Base-by-base conservation (phyloP, 35 echinoderm and acorn worm genomes). In the Amphiura filiformis region DNA sequence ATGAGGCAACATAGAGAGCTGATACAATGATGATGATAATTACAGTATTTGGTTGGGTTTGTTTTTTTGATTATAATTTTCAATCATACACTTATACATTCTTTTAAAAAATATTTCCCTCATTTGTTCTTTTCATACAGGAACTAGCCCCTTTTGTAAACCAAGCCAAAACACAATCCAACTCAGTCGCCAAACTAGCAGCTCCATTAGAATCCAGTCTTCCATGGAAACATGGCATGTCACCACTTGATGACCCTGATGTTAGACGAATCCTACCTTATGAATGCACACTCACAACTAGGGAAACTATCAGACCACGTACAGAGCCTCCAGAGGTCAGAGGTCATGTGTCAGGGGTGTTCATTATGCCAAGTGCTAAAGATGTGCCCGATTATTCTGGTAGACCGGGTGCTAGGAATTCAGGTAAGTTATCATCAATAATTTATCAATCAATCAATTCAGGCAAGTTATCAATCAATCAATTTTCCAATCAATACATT, bases 331-430 rank as follows among this genome's bases (percentile, higher is more conserved):
- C 96, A 1, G 31, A 75, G 36, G 90, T 98, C 36, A 88, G 89
- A 77, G 96, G 96, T 17, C 89, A 91, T 35, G 70, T 88, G 23
- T 94, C 92, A 20, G 96, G 92, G 1, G 96, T 95, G 3, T 61
- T 90, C 13, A 84, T 81, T 35, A 84, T 94, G 0, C 96, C 93
- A 38, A 99, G 90, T 88, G 82, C 86, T 57, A 90, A 87, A 83
- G 82, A 94, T 85, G 88, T 99, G 14, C 96, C 96, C 5, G 89
- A 99, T 84, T 84, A 92, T 39, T 92, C 92, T 39, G 96, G 93
- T 0, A 99, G 77, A 85, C 93, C 96, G 31, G 96, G 90, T 38
- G 96, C 96, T 57, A 86, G 79, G 30, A 92, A 95, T 76, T 99
- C 96, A 84, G 96, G 96, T 95, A 37, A 80, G 93, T 31, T 34